Evolutionary conservation across 2,888 invertebrate species (phyloP).

Genomic region (Drosophila tanythrix): DNA sequence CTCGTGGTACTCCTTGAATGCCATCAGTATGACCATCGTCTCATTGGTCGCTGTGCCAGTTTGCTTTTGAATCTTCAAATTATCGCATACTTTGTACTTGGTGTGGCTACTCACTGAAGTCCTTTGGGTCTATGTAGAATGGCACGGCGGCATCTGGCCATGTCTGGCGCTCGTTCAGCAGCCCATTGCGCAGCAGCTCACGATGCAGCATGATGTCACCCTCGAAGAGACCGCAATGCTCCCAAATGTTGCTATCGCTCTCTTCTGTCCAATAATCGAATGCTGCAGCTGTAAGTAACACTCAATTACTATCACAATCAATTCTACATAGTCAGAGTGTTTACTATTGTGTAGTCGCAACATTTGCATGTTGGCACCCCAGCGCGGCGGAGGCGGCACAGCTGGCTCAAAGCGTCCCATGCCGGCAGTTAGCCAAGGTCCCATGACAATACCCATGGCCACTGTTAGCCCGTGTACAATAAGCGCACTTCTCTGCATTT

Average conservation of each 20-base stretch:
- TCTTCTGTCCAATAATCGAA: constrained; percentile 85
- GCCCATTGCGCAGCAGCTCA: constrained; percentile 84
- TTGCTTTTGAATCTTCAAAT: constrained; percentile 27
- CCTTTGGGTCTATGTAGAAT: constrained; percentile 86
- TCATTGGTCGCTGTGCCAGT: constrained; percentile 83
- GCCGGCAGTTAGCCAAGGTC: constrained; percentile 4
- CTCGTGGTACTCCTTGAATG: constrained; percentile 87
- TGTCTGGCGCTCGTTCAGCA: constrained; percentile 84
- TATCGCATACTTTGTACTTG: constrained; percentile 6
- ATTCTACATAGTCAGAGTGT: constrained; percentile 50
- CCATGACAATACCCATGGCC: constrained; percentile 19
- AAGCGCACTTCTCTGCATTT: constrained; percentile 54
- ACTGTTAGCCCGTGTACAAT: constrained; percentile 25
- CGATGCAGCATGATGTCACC: constrained; percentile 87
- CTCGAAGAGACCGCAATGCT: constrained; percentile 87
- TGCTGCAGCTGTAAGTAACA: constrained; percentile 68
- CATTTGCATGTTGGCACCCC: constrained; percentile 81
- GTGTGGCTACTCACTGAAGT: constrained; percentile 85
- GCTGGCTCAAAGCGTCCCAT: constrained; percentile 60
- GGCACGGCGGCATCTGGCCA: constrained; percentile 87
- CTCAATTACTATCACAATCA: background rate
- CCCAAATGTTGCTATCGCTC: constrained; percentile 86
- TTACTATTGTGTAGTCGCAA: constrained; percentile 81
- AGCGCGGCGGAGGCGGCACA: constrained; percentile 78
- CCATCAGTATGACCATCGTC: constrained; percentile 86